These are phyloP conservation scores for Meghimatium bilineatum DNA, from an alignment of 2,888 invertebrate species.

Conservation along the genomic window DNA sequence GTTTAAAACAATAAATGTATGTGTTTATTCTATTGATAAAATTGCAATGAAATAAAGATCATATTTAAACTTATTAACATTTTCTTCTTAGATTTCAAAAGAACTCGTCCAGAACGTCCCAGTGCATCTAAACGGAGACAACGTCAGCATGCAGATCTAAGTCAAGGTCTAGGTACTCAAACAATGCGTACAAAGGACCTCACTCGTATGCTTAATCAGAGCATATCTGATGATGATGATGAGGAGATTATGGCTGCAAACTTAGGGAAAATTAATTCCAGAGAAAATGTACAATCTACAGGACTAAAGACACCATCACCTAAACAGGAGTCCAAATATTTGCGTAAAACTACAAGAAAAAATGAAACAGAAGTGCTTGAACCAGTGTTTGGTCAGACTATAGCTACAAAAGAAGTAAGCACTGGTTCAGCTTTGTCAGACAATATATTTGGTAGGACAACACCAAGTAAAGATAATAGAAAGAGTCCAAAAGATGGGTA, in stretches of 20 bases:
- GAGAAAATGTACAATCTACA: constrained; percentile 24
- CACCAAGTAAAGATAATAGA: constrained; percentile 54
- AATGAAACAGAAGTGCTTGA: constrained; percentile 35
- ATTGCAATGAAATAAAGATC: neutral
- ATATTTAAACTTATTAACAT: neutral
- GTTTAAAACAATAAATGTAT: neutral
- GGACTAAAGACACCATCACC: constrained; percentile 43
- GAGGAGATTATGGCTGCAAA: constrained; percentile 47
- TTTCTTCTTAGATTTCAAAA: constrained; percentile 13
- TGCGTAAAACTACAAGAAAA: constrained; percentile 36
- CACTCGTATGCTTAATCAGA: constrained; percentile 20
- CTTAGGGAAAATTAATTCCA: constrained; percentile 13
- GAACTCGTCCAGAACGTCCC: constrained; percentile 54
- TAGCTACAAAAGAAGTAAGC: constrained; percentile 38
- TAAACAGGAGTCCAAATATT: constrained; percentile 30
- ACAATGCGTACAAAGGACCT: constrained; percentile 47
- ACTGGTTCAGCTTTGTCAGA: constrained; percentile 54
- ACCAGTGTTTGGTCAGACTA: constrained; percentile 42
- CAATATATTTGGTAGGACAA: constrained; percentile 66
- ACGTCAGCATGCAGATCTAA: constrained; percentile 44
- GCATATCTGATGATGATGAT: constrained; percentile 59
- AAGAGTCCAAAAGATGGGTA: constrained; percentile 37
- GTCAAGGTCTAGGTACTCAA: constrained; percentile 36
- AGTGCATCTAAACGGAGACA: constrained; percentile 59
- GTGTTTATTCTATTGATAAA: neutral